A percentile compares a stretch with the other conserved stretches of the same genome.
Conservation (phyloP, 2,797 vertebrate genomes). For the Podarcis siculus region DNA sequence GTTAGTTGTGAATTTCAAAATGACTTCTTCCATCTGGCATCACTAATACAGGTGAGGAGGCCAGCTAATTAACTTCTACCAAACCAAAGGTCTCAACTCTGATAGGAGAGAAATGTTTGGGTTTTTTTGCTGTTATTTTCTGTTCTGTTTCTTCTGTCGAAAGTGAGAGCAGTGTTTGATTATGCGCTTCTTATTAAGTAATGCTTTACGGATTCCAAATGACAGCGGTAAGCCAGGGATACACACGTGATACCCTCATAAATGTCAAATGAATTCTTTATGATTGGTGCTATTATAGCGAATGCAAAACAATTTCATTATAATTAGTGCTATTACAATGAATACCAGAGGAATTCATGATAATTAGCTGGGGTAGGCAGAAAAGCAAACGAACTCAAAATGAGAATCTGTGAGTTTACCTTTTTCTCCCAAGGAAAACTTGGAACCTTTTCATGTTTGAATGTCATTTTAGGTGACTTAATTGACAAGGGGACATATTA, state of each 20-base stretch:
- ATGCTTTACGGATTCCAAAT: conserved; percentile 61
- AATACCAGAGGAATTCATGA: conserved; percentile 53
- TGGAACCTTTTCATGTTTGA: conserved; percentile 31
- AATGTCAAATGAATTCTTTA: conserved; percentile 60
- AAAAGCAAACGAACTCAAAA: conserved; percentile 65
- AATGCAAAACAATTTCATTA: conserved; percentile 66
- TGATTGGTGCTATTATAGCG: conserved; percentile 51
- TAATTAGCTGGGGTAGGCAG: conserved; percentile 49
- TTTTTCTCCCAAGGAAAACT: conserved; percentile 7
- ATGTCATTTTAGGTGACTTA: conserved; percentile 1
- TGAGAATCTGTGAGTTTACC: neutral
- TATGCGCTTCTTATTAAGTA: conserved; percentile 53
- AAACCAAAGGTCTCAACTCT: neutral
- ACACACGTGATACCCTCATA: conserved; percentile 27
- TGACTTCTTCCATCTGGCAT: fast-evolving
- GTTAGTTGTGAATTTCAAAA: conserved; percentile 23
- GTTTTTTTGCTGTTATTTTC: neutral
- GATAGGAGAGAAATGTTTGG: neutral
- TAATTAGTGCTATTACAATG: conserved; percentile 65
- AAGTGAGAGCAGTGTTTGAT: conserved; percentile 29
- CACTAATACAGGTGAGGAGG: neutral
- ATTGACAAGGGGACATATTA: conserved; percentile 14
- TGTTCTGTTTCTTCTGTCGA: conserved; percentile 3
- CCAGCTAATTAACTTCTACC: neutral
- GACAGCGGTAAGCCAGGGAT: conserved; percentile 43